Evolutionary conservation across 2,888 invertebrate genomes (phyloP).

Genomic region (Yponomeuta plumbellus): DNA sequence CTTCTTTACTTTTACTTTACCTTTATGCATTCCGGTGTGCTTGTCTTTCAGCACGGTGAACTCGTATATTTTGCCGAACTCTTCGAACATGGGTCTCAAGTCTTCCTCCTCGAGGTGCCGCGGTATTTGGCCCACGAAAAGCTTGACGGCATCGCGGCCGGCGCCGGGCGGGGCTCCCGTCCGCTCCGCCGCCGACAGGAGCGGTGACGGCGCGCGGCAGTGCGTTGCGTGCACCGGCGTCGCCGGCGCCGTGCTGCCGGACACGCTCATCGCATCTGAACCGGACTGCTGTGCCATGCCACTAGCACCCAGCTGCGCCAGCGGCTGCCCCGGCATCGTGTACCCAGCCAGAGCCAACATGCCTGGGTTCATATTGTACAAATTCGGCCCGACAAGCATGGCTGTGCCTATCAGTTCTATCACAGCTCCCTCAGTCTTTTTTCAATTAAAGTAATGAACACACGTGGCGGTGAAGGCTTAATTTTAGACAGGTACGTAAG

Average conservation of each 20-base stretch:
- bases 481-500: conserved; percentile 11
- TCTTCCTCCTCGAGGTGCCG: conserved; percentile 92
- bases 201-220: conserved; percentile 42
- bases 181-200: conserved; percentile 59
- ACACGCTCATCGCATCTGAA: conserved; percentile 38
- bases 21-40: conserved; percentile 97
- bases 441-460: conserved; percentile 39
- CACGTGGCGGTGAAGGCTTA: conserved; percentile 20
- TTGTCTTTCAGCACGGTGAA: conserved; percentile 96
- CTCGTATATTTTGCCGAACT: conserved; percentile 95
- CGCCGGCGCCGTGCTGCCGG: conserved; percentile 54
- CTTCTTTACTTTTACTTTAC: too few relatives aligned
- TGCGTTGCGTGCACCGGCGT: conserved; percentile 55
- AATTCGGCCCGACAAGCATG: conserved; percentile 64
- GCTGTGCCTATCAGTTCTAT: conserved; percentile 33
- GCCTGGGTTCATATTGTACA: conserved; percentile 52
- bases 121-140: conserved; percentile 96
- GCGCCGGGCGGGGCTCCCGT: conserved; percentile 66
- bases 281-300: conserved; percentile 21
- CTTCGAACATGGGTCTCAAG: conserved; percentile 92
- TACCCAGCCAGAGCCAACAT: conserved; percentile 50
- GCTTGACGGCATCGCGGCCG: conserved; percentile 82
- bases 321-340: conserved; percentile 39
- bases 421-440: conserved; percentile 39
- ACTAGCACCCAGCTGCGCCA: conserved; percentile 30